Base-by-base conservation (phyloP, 2,797 vertebrate genomes). In the Balearica regulorum region DNA sequence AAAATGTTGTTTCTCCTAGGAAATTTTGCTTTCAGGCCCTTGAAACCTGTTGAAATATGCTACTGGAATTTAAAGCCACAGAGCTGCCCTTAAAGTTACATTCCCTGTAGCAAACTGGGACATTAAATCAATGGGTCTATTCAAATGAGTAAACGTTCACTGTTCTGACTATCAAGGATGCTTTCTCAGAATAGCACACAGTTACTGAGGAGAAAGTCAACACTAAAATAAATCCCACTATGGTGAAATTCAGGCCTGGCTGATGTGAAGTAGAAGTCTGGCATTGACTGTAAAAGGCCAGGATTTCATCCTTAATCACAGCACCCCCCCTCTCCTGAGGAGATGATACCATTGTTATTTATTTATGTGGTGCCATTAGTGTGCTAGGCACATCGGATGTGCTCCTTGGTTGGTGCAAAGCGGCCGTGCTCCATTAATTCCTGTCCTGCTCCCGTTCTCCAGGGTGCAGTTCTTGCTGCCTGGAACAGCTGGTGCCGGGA, bases 401-500 rank as follows among this genome's bases (percentile, higher is more conserved):
- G 46, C 69, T 86, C 79, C 68, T 81, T 8, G 61, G 28, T 5
- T 71, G 75, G 54, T 87, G 87, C 76, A 87, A 92, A 93, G 62
- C 6, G 1, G 43, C 29, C 41, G n/a, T 65, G 53, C 57, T 87
- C 90, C 69, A 86, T 93, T 87, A 93, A 87, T 75, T 92, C 66
- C 53, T 5, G 0, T 54, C 43, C 93, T 92, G 37, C 61, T 65
- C 49, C 26, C 0, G 0, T 85, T 85, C 93, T 91, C 90, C 84
- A 75, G 93, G 75, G 92, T 93, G 95, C 69, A 92, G 35, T 93
- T 95, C 69, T 60, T 0, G 0, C 76, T 85, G 79, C 46, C 54
- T 85, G 89, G 72, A 96, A 87, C 93, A 96, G 93, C 94, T 96
- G 94, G 61, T 84, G 43, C 0, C 71, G 49, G 75, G 77, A 95